Base-by-base conservation (phyloP, 35 echinoderm and acorn worm species). In the Anneissia japonica region DNA sequence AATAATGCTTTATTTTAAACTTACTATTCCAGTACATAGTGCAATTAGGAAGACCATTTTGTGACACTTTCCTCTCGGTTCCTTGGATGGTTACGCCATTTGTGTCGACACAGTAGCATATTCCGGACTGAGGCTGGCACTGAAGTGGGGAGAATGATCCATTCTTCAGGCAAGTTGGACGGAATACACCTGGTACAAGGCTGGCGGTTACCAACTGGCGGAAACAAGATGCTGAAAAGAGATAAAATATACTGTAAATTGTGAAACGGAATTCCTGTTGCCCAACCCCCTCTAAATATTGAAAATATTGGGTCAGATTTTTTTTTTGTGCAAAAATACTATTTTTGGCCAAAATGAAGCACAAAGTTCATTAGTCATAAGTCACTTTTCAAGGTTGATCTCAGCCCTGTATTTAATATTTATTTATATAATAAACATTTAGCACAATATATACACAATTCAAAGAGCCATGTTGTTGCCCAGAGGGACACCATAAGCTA, bases 71-170 rank as follows among this genome's bases (percentile, higher is more conserved):
- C 0, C 17, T 14, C 31, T 34, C 34, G 6, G 88, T 84, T 79
- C 81, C 81, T 14, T 41, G 37, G 26, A 84, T 51, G 16, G 37
- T 31, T 6, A 90, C 88, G 32, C 88, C 88, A 35, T 82, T 75
- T 39, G 35, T 76, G 39, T 90, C 88, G 11, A 90, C 88, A 79
- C 88, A 90, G 88, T 84, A 90, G 23, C 32, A 41, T 14, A 43
- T 32, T 10, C 28, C 39, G 32, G 29, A 77, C 21, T 78, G 30
- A 37, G 56, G 81, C 2, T 36, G 73, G 46, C 34, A 55, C 32
- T 88, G 77, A 16, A 51, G 72, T 26, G 88, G 74, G 26, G 74
- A 39, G 88, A 84, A 90, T 35, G 88, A 78, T 32, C 82, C 81
- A 34, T 90, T 90, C 13, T 77, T 74, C 0, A 35, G 88, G 33